Evolutionary conservation across 2,113 vertebrate genomes (phyloP).

Genomic region (Microtus montanus): DNA sequence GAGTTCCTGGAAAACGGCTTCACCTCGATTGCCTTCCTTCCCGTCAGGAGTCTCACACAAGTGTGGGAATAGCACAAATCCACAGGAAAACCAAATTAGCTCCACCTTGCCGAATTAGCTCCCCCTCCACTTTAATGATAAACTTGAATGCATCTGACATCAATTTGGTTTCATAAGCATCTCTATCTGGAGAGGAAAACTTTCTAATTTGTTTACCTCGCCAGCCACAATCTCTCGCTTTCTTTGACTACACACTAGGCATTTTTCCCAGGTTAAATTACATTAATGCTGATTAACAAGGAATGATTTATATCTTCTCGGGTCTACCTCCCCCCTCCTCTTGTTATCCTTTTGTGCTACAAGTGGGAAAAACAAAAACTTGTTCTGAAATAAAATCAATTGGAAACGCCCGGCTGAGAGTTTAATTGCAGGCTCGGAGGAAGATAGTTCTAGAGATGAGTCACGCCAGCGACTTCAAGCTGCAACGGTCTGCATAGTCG

Average conservation of each 20-base stretch:
- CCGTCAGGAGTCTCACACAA: neutral
- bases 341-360: conserved; percentile 20
- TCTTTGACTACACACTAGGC: neutral
- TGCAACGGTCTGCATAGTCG: neutral
- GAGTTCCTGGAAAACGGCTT: neutral
- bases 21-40: neutral
- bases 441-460: conserved; percentile 10
- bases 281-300: neutral
- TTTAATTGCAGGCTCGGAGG: conserved; percentile 49
- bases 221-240: neutral
- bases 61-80: neutral
- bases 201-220: neutral
- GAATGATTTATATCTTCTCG: neutral
- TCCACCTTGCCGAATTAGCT: neutral
- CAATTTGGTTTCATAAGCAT: conserved; percentile 1
- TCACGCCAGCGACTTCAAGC: neutral
- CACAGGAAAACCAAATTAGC: conserved; percentile 11
- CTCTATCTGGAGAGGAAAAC: neutral
- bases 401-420: conserved; percentile 33
- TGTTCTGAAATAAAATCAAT: conserved; percentile 58
- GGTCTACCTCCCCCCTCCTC: neutral
- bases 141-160: neutral
- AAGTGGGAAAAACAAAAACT: neutral
- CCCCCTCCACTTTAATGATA: neutral
- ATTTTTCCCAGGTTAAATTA: neutral